Conservation (phyloP, 2,797 vertebrate species). For the Iguana delicatissima region DNA sequence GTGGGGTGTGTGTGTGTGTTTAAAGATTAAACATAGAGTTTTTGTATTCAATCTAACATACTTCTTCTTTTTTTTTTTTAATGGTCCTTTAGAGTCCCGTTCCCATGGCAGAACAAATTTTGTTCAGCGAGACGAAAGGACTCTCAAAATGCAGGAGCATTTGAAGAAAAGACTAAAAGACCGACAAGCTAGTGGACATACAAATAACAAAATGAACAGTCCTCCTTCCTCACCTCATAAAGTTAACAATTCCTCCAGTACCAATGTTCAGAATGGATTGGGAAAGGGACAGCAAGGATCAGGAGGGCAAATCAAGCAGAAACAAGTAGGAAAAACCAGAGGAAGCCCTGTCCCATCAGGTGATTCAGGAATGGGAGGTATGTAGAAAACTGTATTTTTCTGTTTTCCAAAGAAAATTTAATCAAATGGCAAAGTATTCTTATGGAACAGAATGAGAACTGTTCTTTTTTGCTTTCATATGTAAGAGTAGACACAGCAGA, state of each 20-base stretch:
- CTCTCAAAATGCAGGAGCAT: conserved; percentile 82
- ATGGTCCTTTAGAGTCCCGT: conserved; percentile 72
- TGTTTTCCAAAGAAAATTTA: neutral
- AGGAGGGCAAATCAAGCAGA: conserved; percentile 75
- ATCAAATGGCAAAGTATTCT: neutral
- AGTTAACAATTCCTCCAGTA: conserved; percentile 61
- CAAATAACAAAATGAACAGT: conserved; percentile 76
- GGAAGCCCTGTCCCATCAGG: conserved; percentile 63
- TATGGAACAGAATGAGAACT: neutral
- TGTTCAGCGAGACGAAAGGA: conserved; percentile 80
- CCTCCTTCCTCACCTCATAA: conserved; percentile 77
- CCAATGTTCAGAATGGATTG: conserved; percentile 75
- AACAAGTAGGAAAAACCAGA: conserved; percentile 76
- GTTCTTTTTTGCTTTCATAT: neutral
- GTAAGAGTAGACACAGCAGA: neutral
- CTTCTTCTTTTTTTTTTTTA: accelerated
- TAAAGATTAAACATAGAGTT: neutral
- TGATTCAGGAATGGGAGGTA: conserved; percentile 78
- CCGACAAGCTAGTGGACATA: conserved; percentile 73
- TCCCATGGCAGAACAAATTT: conserved; percentile 78
- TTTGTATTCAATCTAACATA: neutral
- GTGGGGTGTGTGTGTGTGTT: neutral
- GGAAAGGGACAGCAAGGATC: conserved; percentile 75
- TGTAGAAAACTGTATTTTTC: conserved; percentile 2
- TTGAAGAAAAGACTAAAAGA: conserved; percentile 83